Conservation (phyloP, 1,140 invertebrate genomes). For the Neotoxoptera formosana region DNA sequence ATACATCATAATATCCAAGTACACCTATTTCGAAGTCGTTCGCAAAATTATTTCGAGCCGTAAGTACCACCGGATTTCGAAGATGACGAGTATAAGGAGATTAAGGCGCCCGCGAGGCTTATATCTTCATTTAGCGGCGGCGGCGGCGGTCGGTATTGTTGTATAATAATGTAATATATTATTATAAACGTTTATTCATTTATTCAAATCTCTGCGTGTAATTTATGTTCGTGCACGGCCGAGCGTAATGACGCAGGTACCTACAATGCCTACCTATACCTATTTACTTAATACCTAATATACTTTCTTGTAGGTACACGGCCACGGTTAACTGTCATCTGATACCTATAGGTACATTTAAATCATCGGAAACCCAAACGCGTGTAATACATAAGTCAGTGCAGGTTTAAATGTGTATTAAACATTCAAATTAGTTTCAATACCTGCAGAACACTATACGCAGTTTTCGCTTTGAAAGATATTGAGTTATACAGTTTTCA, state of each 20-base stretch:
- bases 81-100: not conserved
- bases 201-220: not conserved
- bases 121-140: slow-evolving; percentile 2
- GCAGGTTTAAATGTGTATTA: not conserved
- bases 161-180: not conserved
- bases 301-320: not conserved
- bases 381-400: not conserved
- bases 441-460: not conserved
- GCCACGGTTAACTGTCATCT: not conserved
- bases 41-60: not conserved
- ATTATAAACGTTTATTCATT: slow-evolving; percentile 5
- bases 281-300: not conserved
- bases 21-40: not conserved
- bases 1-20: not conserved
- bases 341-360: not conserved
- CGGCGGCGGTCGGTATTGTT: not conserved
- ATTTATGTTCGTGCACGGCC: slow-evolving; percentile 14
- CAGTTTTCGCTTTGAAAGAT: not conserved
- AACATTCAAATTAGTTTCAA: not conserved
- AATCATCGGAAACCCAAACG: not conserved
- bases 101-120: not conserved
- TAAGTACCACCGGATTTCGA: not conserved
- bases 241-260: not conserved
- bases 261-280: not conserved
- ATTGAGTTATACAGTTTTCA: not conserved